These are phyloP conservation scores for Psix sp. DNA, from an alignment of 1,140 invertebrate species.

Conservation along the genomic window DNA sequence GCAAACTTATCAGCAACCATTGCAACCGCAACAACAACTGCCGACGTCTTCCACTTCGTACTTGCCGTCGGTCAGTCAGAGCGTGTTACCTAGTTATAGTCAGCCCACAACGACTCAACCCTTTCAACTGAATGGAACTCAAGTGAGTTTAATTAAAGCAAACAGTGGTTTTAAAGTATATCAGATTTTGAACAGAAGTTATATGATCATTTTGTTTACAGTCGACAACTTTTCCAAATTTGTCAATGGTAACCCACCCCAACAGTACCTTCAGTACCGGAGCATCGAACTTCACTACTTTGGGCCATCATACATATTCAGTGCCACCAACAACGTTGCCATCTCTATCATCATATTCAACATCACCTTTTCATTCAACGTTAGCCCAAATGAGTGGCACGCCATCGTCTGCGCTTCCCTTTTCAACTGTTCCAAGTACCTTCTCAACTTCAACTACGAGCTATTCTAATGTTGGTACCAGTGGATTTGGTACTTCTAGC, in stretches of 20 bases:
- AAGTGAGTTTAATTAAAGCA: conserved; percentile 59
- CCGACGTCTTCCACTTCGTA: conserved; percentile 71
- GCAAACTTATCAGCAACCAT: conserved; percentile 74
- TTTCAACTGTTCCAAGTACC: conserved; percentile 68
- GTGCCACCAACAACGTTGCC: conserved; percentile 70
- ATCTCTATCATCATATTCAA: conserved; percentile 69
- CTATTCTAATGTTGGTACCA: conserved; percentile 74
- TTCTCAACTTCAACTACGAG: conserved; percentile 69
- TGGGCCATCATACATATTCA: conserved; percentile 70
- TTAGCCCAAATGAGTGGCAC: conserved; percentile 67
- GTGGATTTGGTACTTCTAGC: conserved; percentile 71
- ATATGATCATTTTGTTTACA: conserved; percentile 58
- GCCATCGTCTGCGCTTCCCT: conserved; percentile 71
- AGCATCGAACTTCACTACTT: conserved; percentile 63
- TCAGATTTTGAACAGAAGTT: too few relatives aligned
- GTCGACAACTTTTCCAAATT: conserved; percentile 71
- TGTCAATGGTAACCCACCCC: conserved; percentile 71
- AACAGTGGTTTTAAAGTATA: not conserved
- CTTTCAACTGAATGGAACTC: conserved; percentile 73
- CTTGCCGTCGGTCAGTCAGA: conserved; percentile 70
- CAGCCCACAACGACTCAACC: conserved; percentile 67
- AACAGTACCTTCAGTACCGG: conserved; percentile 71
- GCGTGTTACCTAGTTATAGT: conserved; percentile 70
- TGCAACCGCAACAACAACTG: conserved; percentile 66
- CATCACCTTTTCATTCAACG: conserved; percentile 70